Evolutionary conservation across 2,888 invertebrate species (phyloP), one percentile per base, ranked within the genome.

Genomic region (Netelia inedita): DNA sequence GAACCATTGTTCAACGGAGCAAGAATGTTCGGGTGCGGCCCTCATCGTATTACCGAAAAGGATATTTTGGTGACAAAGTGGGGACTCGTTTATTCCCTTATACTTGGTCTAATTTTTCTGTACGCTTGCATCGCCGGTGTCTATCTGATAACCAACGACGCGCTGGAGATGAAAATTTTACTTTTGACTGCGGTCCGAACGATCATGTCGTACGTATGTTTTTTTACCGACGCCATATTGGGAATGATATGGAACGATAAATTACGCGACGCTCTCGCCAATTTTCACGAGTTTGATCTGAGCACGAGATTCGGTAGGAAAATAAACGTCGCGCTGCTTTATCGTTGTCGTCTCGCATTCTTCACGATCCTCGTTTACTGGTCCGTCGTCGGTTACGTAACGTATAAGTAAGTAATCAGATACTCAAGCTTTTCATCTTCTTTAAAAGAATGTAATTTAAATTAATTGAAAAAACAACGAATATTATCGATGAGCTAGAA

Each of bases 241-340:
- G 86, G 87, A 1, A 78, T 86, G 10, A 8, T 79, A 0, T 89
- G 87, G 86, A 89, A 88, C 41, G 82, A 83, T 35, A 88, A 87
- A 53, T 69, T 91, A 14, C 82, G 87, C 19, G 68, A 74, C 0
- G 88, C 83, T 0, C 74, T 90, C 0, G 65, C 84, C 8, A 85
- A 87, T 9, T 46, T 91, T 50, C 85, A 88, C 6, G 87, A 69
- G 21, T 89, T 89, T 68, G 91, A 91, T 55, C 73, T 78, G 0
- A 82, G 80, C 9, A 89, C 85, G 9, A 85, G 76, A 50, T 87
- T 73, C 76, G 78, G 59, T 28, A 61, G 55, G 35, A 87, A 73
- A 14, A 65, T 35, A 1, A 71, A 71, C 73, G 19, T 61, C 41
- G 9, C 69, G 2, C 28, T 85, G 0, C 79, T 78, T 2, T 66